phyloP scores from a whole-genome alignment of 1,140 invertebrate species.

The Lepidurus arcticus region DNA sequence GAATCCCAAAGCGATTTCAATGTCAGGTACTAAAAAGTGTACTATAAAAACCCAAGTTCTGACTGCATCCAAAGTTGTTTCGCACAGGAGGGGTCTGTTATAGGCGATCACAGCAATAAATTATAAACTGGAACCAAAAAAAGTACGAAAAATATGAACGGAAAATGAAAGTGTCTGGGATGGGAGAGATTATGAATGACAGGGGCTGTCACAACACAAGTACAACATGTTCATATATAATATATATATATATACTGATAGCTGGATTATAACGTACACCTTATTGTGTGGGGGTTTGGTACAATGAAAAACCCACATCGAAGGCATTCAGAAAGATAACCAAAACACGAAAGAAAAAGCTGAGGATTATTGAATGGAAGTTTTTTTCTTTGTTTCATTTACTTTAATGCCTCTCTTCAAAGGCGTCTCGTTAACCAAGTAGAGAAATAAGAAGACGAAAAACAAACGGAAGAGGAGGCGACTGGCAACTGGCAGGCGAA shows the following conservation, averaged over 20 bases:
- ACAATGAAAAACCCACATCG: not conserved
- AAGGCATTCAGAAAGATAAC: not conserved
- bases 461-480: not conserved
- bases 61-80: constrained; percentile 7
- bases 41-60: constrained; percentile 23
- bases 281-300: constrained; percentile 2
- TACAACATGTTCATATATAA: constrained; percentile 13
- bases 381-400: constrained; percentile 3
- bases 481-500: constrained; percentile 13
- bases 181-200: not conserved
- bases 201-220: not conserved
- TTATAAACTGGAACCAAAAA: not conserved
- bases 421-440: not conserved
- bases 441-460: not conserved
- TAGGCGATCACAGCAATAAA: constrained; percentile 13
- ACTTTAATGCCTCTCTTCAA: not conserved
- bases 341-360: not conserved
- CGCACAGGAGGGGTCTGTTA: not conserved
- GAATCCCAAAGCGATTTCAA: not conserved
- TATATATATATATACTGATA: constrained; percentile 22
- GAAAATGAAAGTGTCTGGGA: not conserved
- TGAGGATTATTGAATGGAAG: not conserved
- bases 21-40: constrained; percentile 16
- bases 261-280: constrained; percentile 11
- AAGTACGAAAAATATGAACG: not conserved